phyloP scores from a whole-genome alignment of 1,140 invertebrate genomes.

The Micrasema longulum region DNA sequence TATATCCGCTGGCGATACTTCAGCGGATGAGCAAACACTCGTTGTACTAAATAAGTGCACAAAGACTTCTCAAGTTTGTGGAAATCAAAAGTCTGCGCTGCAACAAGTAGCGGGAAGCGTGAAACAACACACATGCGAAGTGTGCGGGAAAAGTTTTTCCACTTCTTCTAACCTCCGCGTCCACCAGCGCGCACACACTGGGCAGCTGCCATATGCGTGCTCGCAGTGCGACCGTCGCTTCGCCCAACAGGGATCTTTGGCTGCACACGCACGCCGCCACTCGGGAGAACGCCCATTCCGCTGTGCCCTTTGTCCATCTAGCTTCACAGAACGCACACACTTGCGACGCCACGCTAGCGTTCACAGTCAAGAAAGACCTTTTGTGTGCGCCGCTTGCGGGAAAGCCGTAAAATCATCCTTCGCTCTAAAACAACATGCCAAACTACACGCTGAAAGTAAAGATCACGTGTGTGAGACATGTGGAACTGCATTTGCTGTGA shows the following conservation, averaged over 20 bases:
- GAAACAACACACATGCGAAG: constrained; percentile 70
- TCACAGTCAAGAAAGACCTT: constrained; percentile 41
- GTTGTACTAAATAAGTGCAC: too few relatives aligned
- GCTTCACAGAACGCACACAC: constrained; percentile 67
- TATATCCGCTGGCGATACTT: too few relatives aligned
- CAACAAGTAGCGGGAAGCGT: constrained; percentile 65
- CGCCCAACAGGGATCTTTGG: constrained; percentile 60
- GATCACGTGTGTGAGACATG: constrained; percentile 19
- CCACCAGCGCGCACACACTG: constrained; percentile 63
- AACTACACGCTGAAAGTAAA: constrained; percentile 31
- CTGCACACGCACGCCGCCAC: constrained; percentile 60
- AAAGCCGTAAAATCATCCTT: constrained; percentile 59
- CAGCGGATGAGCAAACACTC: too few relatives aligned
- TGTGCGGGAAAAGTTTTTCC: constrained; percentile 69
- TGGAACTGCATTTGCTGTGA: constrained; percentile 8
- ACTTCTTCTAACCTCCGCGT: constrained; percentile 65
- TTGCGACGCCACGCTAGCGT: constrained; percentile 68
- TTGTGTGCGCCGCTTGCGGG: constrained; percentile 58
- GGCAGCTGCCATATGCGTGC: constrained; percentile 66
- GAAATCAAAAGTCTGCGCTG: too few relatives aligned
- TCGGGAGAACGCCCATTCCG: constrained; percentile 61
- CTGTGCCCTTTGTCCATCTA: constrained; percentile 71
- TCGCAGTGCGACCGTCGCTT: constrained; percentile 70
- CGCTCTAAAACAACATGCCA: constrained; percentile 61
- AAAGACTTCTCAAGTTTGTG: too few relatives aligned